Evolutionary conservation across 2,888 invertebrate species (phyloP).

Genomic region (Campopleginae sp.): DNA sequence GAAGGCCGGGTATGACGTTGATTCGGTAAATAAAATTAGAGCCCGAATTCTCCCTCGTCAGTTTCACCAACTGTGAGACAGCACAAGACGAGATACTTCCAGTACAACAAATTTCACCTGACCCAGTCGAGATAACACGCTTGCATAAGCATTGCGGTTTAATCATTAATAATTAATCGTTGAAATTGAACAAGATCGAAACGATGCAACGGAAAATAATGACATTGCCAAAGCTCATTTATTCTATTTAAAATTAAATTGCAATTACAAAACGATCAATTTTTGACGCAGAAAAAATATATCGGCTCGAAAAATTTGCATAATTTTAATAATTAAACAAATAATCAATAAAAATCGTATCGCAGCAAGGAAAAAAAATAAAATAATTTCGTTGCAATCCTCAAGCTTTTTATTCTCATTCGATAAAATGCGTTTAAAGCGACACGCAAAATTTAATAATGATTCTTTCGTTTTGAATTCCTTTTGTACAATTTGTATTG

Average conservation of each 20-base stretch:
- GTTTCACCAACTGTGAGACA: constrained; percentile 47
- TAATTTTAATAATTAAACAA: too few species aligned
- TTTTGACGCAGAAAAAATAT: too few species aligned
- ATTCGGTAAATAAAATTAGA: constrained; percentile 65
- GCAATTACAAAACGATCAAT: too few species aligned
- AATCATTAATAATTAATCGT: constrained; percentile 45
- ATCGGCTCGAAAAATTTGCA: too few species aligned
- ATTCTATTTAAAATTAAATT: too few species aligned
- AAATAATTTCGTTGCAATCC: too few species aligned
- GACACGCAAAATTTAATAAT: not conserved
- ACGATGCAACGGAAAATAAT: too few species aligned
- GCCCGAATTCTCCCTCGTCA: constrained; percentile 44
- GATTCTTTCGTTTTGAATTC: not conserved
- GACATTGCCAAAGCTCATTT: too few species aligned
- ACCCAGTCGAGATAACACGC: constrained; percentile 42
- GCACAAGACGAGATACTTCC: constrained; percentile 25
- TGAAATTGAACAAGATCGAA: constrained; percentile 35
- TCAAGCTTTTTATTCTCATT: too few species aligned
- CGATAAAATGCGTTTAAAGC: not conserved
- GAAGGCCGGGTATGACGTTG: constrained; percentile 58
- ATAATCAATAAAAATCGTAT: too few species aligned
- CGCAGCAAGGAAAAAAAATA: too few species aligned
- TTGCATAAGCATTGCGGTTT: constrained; percentile 21
- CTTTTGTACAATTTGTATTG: not conserved
- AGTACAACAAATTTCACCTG: constrained; percentile 47